These are phyloP conservation scores for Lamellibrachia satsuma DNA, from an alignment of 2,888 invertebrate species.

Conservation along the genomic window DNA sequence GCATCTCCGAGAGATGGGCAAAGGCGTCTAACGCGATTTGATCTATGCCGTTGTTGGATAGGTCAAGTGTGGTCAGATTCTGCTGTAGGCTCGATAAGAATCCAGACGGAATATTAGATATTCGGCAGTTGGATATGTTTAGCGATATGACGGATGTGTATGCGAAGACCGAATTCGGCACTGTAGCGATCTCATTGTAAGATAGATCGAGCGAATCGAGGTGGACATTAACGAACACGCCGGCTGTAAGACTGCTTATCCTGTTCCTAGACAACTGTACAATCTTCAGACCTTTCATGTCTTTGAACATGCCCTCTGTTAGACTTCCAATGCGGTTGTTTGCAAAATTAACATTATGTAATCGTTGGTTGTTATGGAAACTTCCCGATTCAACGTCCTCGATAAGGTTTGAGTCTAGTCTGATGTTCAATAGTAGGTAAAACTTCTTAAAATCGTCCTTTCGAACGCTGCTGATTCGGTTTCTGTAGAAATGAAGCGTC, in stretches of 20 bases:
- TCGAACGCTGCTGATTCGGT: not conserved
- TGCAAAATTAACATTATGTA: not conserved
- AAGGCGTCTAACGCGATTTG: not conserved
- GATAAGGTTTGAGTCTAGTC: not conserved
- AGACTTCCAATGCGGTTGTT: not conserved
- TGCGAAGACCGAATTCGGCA: not conserved
- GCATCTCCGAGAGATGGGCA: not conserved
- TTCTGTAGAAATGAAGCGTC: not conserved
- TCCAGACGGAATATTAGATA: not conserved
- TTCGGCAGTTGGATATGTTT: not conserved
- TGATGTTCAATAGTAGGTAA: not conserved
- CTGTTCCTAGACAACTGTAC: not conserved
- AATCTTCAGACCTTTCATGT: not conserved
- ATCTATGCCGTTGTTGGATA: not conserved
- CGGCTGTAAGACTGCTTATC: not conserved
- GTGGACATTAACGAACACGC: not conserved
- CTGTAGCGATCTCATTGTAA: not conserved
- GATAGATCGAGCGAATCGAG: not conserved
- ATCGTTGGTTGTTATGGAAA: not conserved
- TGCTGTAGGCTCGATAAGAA: not conserved
- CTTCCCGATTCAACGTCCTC: not conserved
- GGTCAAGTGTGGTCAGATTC: not conserved
- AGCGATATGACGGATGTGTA: not conserved
- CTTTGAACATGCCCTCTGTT: not conserved
- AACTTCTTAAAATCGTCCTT: not conserved